These are phyloP conservation scores for Daboia siamensis DNA, from an alignment of 2,113 vertebrate species.

Conservation along the genomic window DNA sequence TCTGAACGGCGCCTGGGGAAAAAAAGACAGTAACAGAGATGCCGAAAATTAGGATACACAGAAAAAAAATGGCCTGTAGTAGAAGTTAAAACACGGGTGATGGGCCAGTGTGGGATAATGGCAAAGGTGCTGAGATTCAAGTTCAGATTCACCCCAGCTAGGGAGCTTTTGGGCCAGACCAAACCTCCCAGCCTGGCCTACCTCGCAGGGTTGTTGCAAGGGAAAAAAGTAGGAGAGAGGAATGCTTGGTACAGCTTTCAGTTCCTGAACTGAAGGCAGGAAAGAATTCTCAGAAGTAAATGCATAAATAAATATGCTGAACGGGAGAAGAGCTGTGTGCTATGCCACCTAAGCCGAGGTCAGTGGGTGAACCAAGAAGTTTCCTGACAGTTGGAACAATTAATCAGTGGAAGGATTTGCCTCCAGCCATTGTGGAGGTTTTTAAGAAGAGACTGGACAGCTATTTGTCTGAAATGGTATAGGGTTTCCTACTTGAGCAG, in stretches of 20 bases:
- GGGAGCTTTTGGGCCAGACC: not conserved
- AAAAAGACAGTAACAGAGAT: not conserved
- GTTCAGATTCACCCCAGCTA: not conserved
- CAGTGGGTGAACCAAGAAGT: too few relatives aligned
- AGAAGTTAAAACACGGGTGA: not conserved
- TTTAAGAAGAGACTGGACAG: too few relatives aligned
- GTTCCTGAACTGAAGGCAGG: not conserved
- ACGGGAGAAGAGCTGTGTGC: too few relatives aligned
- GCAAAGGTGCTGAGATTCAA: too few relatives aligned
- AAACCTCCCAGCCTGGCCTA: not conserved
- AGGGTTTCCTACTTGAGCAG: too few relatives aligned
- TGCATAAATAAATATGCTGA: not conserved
- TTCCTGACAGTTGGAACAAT: too few relatives aligned
- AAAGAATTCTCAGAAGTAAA: not conserved
- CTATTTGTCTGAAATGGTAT: too few relatives aligned
- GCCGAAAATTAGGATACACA: not conserved
- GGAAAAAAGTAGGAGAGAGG: not conserved
- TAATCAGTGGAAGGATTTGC: too few relatives aligned
- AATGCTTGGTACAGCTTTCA: not conserved
- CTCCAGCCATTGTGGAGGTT: too few relatives aligned
- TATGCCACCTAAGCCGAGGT: too few relatives aligned
- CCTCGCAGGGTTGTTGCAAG: not conserved
- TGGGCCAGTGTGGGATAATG: not conserved
- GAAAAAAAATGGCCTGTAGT: not conserved
- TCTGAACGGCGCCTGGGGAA: conserved; percentile 86